These are phyloP conservation scores for Pseudopodoces humilis DNA, from an alignment of 2,113 vertebrate species.

Conservation along the genomic window DNA sequence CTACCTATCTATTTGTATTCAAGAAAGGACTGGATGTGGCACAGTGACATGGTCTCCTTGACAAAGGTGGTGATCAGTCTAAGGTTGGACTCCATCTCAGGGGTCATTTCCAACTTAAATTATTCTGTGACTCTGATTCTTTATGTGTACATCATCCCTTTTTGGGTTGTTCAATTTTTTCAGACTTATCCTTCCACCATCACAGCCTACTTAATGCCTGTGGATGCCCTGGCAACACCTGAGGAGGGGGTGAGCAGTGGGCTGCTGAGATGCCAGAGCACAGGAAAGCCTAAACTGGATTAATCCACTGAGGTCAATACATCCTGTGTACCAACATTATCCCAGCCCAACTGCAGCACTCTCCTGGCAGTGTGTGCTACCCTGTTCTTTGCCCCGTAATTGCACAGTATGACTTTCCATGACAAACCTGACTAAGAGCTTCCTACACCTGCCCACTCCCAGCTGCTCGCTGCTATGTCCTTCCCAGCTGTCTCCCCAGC, in stretches of 20 bases:
- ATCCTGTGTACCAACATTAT: rapidly evolving
- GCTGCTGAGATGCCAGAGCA: neutral
- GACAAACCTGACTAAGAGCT: slow-evolving; percentile 27
- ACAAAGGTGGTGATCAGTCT: neutral
- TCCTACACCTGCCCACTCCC: slow-evolving; percentile 37
- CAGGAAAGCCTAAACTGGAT: neutral
- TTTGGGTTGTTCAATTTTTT: neutral
- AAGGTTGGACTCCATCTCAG: neutral
- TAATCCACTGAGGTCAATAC: neutral
- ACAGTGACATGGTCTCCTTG: neutral
- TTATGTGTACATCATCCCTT: neutral
- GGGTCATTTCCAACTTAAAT: neutral
- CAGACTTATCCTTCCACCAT: neutral
- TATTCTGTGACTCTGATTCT: neutral
- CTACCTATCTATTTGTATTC: neutral
- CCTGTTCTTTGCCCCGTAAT: neutral
- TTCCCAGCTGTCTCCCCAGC: neutral
- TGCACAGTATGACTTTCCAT: slow-evolving; percentile 1
- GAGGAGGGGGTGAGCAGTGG: neutral
- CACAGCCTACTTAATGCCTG: neutral
- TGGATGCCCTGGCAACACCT: neutral
- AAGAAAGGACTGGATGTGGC: neutral
- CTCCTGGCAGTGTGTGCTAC: neutral
- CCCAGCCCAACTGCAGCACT: neutral
- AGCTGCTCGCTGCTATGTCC: neutral